Evolutionary conservation across 2,797 vertebrate genomes (phyloP), one percentile per base, ranked within the genome.

Genomic region (Melanotaenia parkinsoni): DNA sequence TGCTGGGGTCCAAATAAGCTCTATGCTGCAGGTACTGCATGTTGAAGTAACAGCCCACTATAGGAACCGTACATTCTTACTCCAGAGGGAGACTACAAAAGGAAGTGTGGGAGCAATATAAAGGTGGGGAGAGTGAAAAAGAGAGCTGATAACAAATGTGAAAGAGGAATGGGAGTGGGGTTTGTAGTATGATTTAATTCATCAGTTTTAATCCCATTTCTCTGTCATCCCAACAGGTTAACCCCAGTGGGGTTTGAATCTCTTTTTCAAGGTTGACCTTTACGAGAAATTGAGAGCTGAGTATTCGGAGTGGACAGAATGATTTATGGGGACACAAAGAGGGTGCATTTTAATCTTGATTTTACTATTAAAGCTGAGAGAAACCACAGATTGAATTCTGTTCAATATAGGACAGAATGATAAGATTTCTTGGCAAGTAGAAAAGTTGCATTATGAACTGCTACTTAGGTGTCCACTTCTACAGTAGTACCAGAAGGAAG

Each of bases 21-120:
- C 50, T 5, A 18, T 67, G 62, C 74, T 77, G 76, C 74, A 76
- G 74, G 79, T 32, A 47, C 24, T 37, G 6, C 68, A 32, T 61
- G 59, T 47, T 57, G 43, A 70, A 71, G 63, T 70, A 80, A 80
- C 72, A 80, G 70, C 74, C 6, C 79, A 59, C 75, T 16, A 20
- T 58, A 72, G 80, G 65, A 85, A 73, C 35, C 14, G 32, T 40
- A 13, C 43, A 58, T 64, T 28, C 20, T 51, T 26, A 57, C 61
- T 54, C 1, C 3, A n/a, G 32, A 70, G 56, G 45, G 38, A 74
- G 38, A 53, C 67, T 58, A 32, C 10, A 14, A 58, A 53, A 38
- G 43, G 10, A 5, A 56, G 1, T 5, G 11, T 67, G 47, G 47
- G 33, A 60, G 35, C 13, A 24, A 62, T 2, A 32, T 3, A 35